Conservation (phyloP, 2,888 invertebrate species). For the Dione juno region DNA sequence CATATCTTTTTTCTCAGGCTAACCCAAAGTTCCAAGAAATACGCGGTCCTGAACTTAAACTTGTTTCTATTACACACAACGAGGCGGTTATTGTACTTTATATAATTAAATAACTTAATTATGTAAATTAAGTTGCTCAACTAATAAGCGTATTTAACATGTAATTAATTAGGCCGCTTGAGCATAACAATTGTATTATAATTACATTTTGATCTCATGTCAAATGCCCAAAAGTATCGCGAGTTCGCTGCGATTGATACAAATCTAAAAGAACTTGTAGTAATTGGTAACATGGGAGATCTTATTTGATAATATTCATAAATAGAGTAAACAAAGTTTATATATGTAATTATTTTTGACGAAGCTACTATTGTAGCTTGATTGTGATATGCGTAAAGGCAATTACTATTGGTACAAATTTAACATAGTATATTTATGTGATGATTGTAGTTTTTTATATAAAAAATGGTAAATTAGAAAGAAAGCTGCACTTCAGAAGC, state of each 20-base stretch:
- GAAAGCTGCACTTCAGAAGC: too few relatives aligned
- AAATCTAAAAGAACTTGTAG: background rate
- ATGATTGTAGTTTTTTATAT: too few relatives aligned
- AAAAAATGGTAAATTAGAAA: too few relatives aligned
- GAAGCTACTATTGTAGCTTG: too few relatives aligned
- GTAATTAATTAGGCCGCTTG: background rate
- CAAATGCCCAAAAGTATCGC: background rate
- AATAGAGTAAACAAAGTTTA: background rate
- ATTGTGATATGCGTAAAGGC: too few relatives aligned
- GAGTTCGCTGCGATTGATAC: background rate
- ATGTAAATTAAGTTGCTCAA: slow-evolving; percentile 4
- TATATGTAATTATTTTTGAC: too few relatives aligned
- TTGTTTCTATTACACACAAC: background rate
- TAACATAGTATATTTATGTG: too few relatives aligned
- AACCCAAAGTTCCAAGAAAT: too few relatives aligned
- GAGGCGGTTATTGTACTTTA: slow-evolving; percentile 6
- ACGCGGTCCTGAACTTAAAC: too few relatives aligned
- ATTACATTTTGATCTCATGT: background rate
- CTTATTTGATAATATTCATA: background rate
- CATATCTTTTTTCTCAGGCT: too few relatives aligned
- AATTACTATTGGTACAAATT: too few relatives aligned
- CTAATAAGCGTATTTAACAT: slow-evolving; percentile 10
- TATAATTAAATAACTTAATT: slow-evolving; percentile 8
- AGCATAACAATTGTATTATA: background rate
- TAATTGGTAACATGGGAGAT: background rate